Evolutionary conservation across 2,888 invertebrate genomes (phyloP), one percentile per base, ranked within the genome.

Genomic region (Diadromus collaris): DNA sequence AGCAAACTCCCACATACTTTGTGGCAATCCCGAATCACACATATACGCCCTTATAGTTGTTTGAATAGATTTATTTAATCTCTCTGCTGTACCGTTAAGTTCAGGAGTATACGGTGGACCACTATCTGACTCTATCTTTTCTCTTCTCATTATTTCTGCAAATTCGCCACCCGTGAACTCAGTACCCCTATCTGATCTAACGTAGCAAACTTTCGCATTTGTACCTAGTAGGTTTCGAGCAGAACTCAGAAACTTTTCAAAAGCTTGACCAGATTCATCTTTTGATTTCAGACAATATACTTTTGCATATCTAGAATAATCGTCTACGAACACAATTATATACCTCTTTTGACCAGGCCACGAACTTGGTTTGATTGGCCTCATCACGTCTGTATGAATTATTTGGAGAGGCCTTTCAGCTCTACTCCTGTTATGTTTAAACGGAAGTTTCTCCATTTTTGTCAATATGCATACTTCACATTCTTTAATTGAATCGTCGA

Each of bases 1-100:
- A 29, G 83, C 83, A 21, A 81, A 51, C 58, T 80, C 78, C 81
- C 82, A 82, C 81, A 85, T 83, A 44, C 64, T 78, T 58, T 48
- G 24, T 51, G 76, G 78, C 67, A 77, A 70, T 34, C 73, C 78
- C 41, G 80, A 81, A 68, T 83, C 81, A 64, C 46, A 80, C 64
- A 82, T 75, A 32, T 61, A 75, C 27, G 78, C 70, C 74, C 82
- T 77, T 21, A 82, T 61, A 61, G 44, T 82, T 44, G 44, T 44
- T 46, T 81, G 76, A 48, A 80, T 78, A 10, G 79, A 46, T 73
- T 79, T 56, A 34, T 82, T 82, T 19, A 80, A 82, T 67, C 79
- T 76, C 65, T 83, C 82, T 5, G 83, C 81, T 21, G 48, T 46
- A 29, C 82, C 82, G 70, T 83, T 83, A 5, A 44, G 75, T 51